These are phyloP conservation scores for Rhombomys opimus DNA, from an alignment of 2,113 vertebrate genomes.

Conservation along the genomic window DNA sequence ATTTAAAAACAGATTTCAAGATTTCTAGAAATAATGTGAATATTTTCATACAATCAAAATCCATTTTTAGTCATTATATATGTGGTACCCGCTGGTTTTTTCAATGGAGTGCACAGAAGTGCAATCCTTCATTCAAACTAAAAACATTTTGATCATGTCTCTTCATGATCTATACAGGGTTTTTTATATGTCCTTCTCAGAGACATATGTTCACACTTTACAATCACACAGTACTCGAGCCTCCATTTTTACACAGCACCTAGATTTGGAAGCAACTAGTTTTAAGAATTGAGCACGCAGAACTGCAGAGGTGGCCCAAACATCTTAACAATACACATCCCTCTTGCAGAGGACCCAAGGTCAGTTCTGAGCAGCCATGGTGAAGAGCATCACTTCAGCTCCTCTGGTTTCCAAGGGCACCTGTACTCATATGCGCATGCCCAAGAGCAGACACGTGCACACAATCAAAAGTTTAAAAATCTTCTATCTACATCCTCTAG, in stretches of 20 bases:
- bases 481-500: not conserved
- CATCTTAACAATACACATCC: not conserved
- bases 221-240: not conserved
- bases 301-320: not conserved
- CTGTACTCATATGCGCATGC: not conserved
- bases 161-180: not conserved
- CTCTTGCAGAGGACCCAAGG: not conserved
- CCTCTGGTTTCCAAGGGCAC: not conserved
- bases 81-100: not conserved
- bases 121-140: not conserved
- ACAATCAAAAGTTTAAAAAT: not conserved
- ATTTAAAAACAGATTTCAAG: not conserved
- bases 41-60: not conserved
- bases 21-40: not conserved
- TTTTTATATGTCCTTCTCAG: not conserved
- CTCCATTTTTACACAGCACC: not conserved
- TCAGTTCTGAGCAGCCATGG: not conserved
- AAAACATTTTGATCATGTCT: not conserved
- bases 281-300: not conserved
- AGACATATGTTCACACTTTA: not conserved
- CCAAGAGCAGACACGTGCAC: not conserved
- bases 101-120: not conserved
- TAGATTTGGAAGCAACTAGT: not conserved
- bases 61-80: not conserved
- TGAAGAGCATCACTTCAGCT: not conserved